Evolutionary conservation across 2,113 vertebrate genomes (phyloP).

Genomic region (Zosterops hypoxanthus): DNA sequence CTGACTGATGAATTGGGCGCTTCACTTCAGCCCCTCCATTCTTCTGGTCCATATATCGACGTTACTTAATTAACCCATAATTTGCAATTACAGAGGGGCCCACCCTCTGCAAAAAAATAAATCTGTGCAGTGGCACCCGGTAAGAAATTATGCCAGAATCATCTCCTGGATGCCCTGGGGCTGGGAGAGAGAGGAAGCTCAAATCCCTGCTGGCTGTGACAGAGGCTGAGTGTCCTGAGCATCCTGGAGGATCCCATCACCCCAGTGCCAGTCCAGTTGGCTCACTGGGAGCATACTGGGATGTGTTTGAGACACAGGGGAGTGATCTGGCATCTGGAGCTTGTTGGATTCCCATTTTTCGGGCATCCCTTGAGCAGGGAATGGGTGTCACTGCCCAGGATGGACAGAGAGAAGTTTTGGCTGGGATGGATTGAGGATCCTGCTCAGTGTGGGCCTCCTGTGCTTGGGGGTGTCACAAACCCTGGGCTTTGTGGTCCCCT

Average conservation of each 20-base stretch:
- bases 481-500: neutral
- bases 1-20: neutral
- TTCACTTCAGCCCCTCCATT: neutral
- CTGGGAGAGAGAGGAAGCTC: neutral
- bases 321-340: neutral
- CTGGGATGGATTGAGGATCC: neutral
- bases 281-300: neutral
- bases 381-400: neutral
- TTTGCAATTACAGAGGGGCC: neutral
- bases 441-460: neutral
- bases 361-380: neutral
- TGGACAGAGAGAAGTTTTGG: accelerated
- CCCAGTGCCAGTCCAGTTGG: neutral
- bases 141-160: neutral
- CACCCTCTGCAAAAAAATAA: neutral
- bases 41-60: neutral
- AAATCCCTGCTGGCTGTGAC: accelerated
- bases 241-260: accelerated
- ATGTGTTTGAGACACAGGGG: no score
- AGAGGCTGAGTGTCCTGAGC: neutral
- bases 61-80: conserved; percentile 24
- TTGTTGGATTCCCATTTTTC: accelerated
- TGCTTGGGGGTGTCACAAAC: accelerated
- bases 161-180: neutral
- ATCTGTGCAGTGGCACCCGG: neutral